phyloP scores from a whole-genome alignment of 2,113 vertebrate genomes.

The Stercorarius parasiticus region DNA sequence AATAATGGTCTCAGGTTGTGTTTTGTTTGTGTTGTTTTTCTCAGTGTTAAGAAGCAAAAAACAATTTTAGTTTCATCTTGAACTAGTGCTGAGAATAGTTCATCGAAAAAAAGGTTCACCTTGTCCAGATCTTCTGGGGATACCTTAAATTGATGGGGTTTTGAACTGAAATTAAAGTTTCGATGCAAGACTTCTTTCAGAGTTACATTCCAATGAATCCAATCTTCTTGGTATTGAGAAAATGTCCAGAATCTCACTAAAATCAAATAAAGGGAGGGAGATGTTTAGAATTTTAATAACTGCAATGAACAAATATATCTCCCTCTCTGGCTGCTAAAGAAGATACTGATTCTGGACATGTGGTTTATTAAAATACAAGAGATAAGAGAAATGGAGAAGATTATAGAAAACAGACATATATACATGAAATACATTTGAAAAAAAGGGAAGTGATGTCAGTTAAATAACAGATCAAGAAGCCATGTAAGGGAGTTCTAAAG shows the following conservation, averaged over 20 bases:
- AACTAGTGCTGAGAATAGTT: neutral
- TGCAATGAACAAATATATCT: constrained; percentile 34
- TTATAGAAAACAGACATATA: constrained; percentile 1
- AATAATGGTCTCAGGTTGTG: neutral
- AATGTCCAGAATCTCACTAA: constrained; percentile 39
- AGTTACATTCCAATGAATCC: constrained; percentile 29
- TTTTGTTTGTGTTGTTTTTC: neutral
- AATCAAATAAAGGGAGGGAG: constrained; percentile 62
- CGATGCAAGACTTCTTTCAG: neutral
- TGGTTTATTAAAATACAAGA: constrained; percentile 47
- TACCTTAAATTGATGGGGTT: neutral
- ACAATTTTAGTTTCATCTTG: neutral
- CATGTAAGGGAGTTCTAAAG: neutral
- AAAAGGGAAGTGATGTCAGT: neutral
- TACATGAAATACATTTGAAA: neutral
- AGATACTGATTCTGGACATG: constrained; percentile 33
- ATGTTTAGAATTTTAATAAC: constrained; percentile 63
- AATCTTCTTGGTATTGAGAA: constrained; percentile 21
- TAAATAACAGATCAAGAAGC: constrained; percentile 9
- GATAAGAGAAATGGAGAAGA: constrained; percentile 49
- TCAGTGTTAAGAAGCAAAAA: neutral
- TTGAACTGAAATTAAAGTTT: constrained; percentile 19
- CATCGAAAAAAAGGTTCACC: neutral
- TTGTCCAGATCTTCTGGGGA: neutral
- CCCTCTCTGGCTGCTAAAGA: neutral